Conservation (phyloP, 2,888 invertebrate species). For the Odontothrips loti region DNA sequence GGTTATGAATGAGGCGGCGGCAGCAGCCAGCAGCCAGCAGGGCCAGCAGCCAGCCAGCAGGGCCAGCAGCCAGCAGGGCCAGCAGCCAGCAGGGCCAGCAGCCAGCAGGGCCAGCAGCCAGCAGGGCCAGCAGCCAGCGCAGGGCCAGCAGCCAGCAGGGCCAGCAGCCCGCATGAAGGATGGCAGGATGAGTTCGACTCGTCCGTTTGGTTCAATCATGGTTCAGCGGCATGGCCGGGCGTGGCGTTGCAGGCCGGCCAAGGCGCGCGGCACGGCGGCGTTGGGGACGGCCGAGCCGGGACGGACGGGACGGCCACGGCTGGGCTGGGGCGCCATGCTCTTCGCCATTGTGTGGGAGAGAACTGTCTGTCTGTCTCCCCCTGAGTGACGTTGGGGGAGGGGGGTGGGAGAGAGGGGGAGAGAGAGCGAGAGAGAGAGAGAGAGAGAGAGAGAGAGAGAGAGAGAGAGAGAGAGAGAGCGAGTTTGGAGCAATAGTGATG, state of each 20-base stretch:
- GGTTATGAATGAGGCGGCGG: no score
- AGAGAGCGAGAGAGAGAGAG: background rate
- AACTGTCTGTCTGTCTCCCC: constrained; percentile 17
- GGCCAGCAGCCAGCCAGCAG: no score
- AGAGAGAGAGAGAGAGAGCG: background rate
- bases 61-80: no score
- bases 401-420: background rate
- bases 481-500: constrained; percentile 20
- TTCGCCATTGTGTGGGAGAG: background rate
- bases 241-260: no score
- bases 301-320: background rate
- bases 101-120: no score
- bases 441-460: background rate
- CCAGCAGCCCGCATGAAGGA: background rate
- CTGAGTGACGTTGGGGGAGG: background rate
- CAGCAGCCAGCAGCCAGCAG: no score
- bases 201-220: background rate
- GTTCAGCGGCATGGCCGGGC: no score
- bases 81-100: no score
- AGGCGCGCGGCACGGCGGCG: background rate
- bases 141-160: no score
- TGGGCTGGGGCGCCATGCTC: background rate
- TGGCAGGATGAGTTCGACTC: background rate
- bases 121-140: no score
- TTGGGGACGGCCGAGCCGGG: background rate